Percentiles rank a stretch among this genome's conserved stretches.
Evolutionary conservation across 2,113 vertebrate species (phyloP).

Genomic region (Sapajus apella): DNA sequence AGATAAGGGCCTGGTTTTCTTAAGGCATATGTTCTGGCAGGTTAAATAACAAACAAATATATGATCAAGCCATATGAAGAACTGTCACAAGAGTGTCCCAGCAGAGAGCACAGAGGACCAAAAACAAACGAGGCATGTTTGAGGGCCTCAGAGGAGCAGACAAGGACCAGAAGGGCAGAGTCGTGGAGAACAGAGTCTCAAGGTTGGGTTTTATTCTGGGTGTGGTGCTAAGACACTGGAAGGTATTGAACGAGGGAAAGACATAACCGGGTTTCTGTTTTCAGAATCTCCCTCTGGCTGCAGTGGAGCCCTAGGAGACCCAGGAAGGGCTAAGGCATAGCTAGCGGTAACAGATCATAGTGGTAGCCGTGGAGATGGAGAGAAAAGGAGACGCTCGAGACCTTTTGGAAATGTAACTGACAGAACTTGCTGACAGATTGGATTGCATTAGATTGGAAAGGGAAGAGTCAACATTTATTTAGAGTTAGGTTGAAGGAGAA

Average conservation of each 20-base stretch:
- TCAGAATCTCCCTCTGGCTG: not conserved
- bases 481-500: not conserved
- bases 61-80: not conserved
- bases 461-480: not conserved
- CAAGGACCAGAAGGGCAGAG: not conserved
- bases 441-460: not conserved
- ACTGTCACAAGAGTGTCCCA: not conserved
- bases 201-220: not conserved
- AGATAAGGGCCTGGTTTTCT: not conserved
- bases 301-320: not conserved
- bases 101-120: not conserved
- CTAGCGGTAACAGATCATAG: not conserved
- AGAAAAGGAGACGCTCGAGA: not conserved
- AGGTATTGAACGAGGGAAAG: not conserved
- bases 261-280: not conserved
- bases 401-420: conserved; percentile 16
- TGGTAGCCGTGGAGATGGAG: not conserved
- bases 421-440: not conserved
- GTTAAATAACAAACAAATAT: not conserved
- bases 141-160: not conserved
- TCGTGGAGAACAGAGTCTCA: not conserved
- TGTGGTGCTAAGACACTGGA: not conserved
- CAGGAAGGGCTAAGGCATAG: not conserved
- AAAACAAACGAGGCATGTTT: not conserved
- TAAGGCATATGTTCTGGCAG: not conserved